Percentiles rank a stretch among this genome's conserved stretches.
phyloP scores from a whole-genome alignment of 2,113 vertebrate species.

The Micronycteris hirsuta region DNA sequence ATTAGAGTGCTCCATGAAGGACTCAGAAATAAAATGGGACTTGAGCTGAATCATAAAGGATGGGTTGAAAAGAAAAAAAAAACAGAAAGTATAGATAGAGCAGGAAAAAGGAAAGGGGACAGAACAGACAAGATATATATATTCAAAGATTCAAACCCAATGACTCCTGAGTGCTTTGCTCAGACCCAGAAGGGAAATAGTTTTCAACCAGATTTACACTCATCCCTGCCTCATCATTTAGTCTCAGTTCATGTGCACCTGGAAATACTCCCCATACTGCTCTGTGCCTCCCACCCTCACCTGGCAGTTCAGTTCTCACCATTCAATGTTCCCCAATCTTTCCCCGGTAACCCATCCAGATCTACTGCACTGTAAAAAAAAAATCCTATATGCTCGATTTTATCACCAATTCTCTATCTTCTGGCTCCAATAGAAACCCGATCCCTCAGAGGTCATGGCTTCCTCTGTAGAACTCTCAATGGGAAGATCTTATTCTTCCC shows the following conservation, averaged over 20 bases:
- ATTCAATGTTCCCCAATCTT: background rate
- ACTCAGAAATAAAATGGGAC: background rate
- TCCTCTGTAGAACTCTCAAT: background rate
- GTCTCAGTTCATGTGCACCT: background rate
- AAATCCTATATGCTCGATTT: background rate
- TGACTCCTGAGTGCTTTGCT: background rate
- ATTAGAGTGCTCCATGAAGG: background rate
- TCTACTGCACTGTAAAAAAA: background rate
- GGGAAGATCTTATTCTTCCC: background rate
- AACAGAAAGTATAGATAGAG: background rate
- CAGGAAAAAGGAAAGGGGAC: background rate
- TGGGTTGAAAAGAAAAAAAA: background rate
- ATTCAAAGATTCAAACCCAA: background rate
- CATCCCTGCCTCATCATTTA: rapidly evolving
- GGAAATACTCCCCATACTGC: rapidly evolving
- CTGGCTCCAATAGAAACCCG: background rate
- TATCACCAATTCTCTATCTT: background rate
- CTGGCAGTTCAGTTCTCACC: background rate
- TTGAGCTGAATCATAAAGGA: background rate
- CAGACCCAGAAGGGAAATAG: background rate
- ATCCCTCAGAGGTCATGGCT: background rate
- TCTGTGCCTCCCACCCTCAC: too few species aligned
- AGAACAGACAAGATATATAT: background rate
- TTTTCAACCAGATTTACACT: too few species aligned
- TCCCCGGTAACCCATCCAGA: background rate